phyloP scores from a whole-genome alignment of 2,113 vertebrate genomes.

The Scophthalmus maximus region DNA sequence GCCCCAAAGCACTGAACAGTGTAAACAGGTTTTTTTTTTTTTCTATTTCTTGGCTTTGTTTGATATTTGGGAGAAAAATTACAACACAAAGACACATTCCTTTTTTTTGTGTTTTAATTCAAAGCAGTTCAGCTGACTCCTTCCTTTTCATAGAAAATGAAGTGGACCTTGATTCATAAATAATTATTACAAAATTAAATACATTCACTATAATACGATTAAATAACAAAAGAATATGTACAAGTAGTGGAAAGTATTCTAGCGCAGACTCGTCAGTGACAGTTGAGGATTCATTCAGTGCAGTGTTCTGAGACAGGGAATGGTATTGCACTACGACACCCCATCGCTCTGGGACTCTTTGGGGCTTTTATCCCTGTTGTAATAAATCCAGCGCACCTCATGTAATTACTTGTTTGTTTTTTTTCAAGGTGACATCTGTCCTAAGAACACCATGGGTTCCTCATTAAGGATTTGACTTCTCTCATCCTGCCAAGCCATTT shows the following conservation, averaged over 20 bases:
- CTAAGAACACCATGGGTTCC: constrained; percentile 83
- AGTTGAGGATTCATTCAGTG: constrained; percentile 99
- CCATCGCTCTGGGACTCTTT: constrained; percentile 93
- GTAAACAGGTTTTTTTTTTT: constrained; percentile 95
- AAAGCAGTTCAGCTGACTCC: constrained; percentile 99
- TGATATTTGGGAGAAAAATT: constrained; percentile 92
- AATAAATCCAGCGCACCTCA: constrained; percentile 89
- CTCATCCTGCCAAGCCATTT: constrained; percentile 60
- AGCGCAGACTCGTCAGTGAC: constrained; percentile 93
- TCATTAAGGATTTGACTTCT: constrained; percentile 60
- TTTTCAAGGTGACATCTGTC: constrained; percentile 80
- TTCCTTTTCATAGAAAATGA: constrained; percentile 99
- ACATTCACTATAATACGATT: constrained; percentile 99
- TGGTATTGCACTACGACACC: constrained; percentile 99
- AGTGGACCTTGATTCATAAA: constrained; percentile 99
- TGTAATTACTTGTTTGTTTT: constrained; percentile 76
- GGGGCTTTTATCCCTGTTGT: constrained; percentile 94
- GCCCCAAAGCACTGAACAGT: constrained; percentile 93
- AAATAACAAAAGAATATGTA: constrained; percentile 95
- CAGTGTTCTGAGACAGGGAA: constrained; percentile 93
- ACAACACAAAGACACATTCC: constrained; percentile 89
- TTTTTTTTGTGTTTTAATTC: constrained; percentile 99
- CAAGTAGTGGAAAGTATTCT: constrained; percentile 96
- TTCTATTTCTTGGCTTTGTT: constrained; percentile 97
- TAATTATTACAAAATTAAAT: constrained; percentile 99